Evolutionary conservation across 1,140 invertebrate genomes (phyloP).

Genomic region (Trissolcus basalis): DNA sequence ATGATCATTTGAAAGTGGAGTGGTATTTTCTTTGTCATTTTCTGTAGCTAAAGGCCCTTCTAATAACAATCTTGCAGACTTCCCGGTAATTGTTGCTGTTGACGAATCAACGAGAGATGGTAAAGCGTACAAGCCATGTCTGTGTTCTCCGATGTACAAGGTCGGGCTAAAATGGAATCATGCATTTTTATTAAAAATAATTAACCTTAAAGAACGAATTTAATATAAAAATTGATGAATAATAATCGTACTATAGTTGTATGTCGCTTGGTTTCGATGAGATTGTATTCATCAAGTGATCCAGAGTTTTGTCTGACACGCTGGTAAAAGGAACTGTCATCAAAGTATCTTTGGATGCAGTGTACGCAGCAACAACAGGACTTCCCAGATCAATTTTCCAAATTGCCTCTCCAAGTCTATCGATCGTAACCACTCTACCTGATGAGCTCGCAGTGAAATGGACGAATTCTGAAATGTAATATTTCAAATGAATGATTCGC

Average conservation of each 20-base stretch:
- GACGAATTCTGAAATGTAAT: constrained; percentile 80
- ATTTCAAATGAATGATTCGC: constrained; percentile 1
- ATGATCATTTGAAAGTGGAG: constrained; percentile 58
- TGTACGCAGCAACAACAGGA: constrained; percentile 93
- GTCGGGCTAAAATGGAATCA: constrained; percentile 83
- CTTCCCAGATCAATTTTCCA: constrained; percentile 93
- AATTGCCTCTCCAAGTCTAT: constrained; percentile 84
- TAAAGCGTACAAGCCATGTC: constrained; percentile 91
- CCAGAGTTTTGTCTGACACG: constrained; percentile 89
- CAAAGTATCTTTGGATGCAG: constrained; percentile 86
- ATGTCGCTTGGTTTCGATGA: constrained; percentile 81
- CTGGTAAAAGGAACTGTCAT: constrained; percentile 92
- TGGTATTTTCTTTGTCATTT: constrained; percentile 61
- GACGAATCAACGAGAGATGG: constrained; percentile 93
- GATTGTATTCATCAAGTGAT: constrained; percentile 82
- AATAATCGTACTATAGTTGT: constrained; percentile 83
- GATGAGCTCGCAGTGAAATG: constrained; percentile 94
- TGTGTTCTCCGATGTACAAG: constrained; percentile 94
- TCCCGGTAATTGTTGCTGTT: constrained; percentile 82
- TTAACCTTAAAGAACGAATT: neutral
- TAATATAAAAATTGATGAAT: neutral
- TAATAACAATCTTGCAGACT: constrained; percentile 79
- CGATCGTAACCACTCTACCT: constrained; percentile 88
- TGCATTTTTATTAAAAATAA: neutral
- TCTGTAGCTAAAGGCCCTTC: constrained; percentile 80